Conservation (phyloP, 2,113 vertebrate species). For the Manacus vitellinus region DNA sequence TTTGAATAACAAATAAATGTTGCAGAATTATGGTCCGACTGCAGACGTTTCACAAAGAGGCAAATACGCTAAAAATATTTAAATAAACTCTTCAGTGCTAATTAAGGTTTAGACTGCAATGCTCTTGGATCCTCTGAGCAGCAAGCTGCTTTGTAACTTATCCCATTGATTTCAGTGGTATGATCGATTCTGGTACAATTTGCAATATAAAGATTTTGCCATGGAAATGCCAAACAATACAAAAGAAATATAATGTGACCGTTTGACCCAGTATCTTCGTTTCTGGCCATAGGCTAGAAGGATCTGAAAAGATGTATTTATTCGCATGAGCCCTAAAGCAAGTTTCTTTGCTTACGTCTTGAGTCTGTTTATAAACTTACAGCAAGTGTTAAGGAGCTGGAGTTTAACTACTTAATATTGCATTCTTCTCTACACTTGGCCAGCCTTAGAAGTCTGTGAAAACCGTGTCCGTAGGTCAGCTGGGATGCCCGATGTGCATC, state of each 20-base stretch:
- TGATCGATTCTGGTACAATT: neutral
- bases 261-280: neutral
- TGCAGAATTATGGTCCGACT: neutral
- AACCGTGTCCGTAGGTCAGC: neutral
- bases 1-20: conserved; percentile 31
- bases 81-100: neutral
- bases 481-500: neutral
- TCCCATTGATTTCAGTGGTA: neutral
- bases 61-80: neutral
- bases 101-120: neutral
- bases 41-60: neutral
- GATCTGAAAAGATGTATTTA: neutral
- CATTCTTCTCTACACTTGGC: neutral
- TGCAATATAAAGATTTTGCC: neutral
- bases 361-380: neutral
- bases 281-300: neutral
- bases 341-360: neutral
- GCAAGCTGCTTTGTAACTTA: neutral
- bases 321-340: neutral
- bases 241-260: neutral
- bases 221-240: neutral
- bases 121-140: neutral
- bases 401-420: neutral
- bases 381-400: neutral
- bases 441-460: neutral